Evolutionary conservation across 2,888 invertebrate species (phyloP).

Genomic region (Folsomia candida): DNA sequence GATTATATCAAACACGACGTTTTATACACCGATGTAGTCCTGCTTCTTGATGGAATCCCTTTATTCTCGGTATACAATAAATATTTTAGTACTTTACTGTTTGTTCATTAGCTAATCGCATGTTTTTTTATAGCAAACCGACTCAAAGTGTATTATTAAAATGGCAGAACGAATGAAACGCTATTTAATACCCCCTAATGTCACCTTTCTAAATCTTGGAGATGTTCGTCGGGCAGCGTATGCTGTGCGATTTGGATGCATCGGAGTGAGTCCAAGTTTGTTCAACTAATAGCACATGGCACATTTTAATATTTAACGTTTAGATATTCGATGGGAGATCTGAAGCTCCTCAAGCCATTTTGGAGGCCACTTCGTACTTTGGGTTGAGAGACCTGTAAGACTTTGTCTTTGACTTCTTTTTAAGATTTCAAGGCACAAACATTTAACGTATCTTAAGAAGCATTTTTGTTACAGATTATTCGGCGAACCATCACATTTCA

Average conservation of each 20-base stretch:
- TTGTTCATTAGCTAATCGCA: background rate
- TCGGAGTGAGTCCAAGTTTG: background rate
- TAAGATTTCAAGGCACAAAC: too few relatives aligned
- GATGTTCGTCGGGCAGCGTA: conserved; percentile 29
- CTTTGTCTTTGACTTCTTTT: background rate
- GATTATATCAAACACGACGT: conserved; percentile 27
- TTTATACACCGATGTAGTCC: conserved; percentile 27
- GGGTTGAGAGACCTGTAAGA: conserved; percentile 22
- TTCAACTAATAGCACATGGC: too few relatives aligned
- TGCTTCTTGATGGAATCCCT: conserved; percentile 37
- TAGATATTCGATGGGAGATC: too few relatives aligned
- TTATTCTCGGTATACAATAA: conserved; percentile 31
- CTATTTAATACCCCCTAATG: conserved; percentile 22
- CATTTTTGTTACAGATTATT: conserved; percentile 19
- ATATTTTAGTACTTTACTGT: too few relatives aligned
- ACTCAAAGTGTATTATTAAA: conserved; percentile 30
- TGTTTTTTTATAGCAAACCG: conserved; percentile 29
- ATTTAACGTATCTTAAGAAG: too few relatives aligned
- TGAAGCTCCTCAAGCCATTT: background rate
- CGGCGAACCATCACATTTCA: conserved; percentile 28
- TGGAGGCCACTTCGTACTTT: conserved; percentile 30
- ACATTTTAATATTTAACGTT: too few relatives aligned
- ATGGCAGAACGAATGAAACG: conserved; percentile 29
- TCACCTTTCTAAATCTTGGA: conserved; percentile 21
- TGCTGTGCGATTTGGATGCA: background rate